A percentile compares a stretch with the other conserved stretches of the same genome.
phyloP scores from a whole-genome alignment of 30 jellyfish, hydroid and myxozoan species.

The Catostylus mosaicus region DNA sequence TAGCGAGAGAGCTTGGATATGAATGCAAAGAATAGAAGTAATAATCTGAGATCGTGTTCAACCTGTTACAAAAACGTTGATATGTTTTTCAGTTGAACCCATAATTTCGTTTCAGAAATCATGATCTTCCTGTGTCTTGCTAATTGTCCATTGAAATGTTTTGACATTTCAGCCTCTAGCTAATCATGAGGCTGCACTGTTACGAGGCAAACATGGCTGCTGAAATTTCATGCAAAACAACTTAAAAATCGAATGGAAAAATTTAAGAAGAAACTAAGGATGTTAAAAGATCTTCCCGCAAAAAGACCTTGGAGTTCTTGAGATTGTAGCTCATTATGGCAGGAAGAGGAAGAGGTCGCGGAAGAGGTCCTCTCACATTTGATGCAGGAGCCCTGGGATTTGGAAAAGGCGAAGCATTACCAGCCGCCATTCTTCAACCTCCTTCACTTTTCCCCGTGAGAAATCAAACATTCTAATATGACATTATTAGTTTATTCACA shows the following conservation, averaged over 20 bases:
- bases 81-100: conserved; percentile 1
- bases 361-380: conserved; percentile 75
- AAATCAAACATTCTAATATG: not conserved
- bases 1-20: too few relatives aligned
- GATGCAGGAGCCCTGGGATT: conserved; percentile 83
- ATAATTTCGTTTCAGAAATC: not conserved
- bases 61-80: conserved; percentile 31
- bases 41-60: not conserved
- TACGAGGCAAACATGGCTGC: not conserved
- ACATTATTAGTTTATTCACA: too few relatives aligned
- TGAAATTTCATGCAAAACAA: not conserved
- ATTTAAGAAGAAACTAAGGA: too few relatives aligned
- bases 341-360: conserved; percentile 97
- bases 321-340: conserved; percentile 53
- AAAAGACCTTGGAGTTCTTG: not conserved
- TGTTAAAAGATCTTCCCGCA: not conserved
- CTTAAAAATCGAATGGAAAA: not conserved
- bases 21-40: not conserved
- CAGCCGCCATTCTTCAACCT: conserved; percentile 90
- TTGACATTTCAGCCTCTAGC: not conserved
- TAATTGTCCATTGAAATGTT: too few relatives aligned
- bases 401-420: conserved; percentile 83
- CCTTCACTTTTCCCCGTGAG: conserved; percentile 92
- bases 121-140: not conserved
- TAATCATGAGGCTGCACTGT: not conserved